Evolutionary conservation across 2,888 invertebrate genomes (phyloP).

Genomic region (Stenotaenia linearis): DNA sequence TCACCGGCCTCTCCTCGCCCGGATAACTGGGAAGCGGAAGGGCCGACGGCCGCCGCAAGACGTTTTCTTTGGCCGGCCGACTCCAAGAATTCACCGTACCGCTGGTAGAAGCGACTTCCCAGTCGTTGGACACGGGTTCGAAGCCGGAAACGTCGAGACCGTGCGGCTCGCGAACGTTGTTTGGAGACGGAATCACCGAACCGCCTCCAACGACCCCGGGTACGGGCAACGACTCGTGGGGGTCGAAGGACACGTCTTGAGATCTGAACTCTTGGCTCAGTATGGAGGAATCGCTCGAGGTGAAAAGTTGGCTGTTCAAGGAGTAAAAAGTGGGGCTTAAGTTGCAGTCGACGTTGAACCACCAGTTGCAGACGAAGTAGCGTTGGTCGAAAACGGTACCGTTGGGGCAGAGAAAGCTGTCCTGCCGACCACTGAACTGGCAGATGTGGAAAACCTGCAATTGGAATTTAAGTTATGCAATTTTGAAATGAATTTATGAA

Average conservation of each 20-base stretch:
- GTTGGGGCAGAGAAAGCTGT: constrained; percentile 40
- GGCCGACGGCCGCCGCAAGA: neutral
- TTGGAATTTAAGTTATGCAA: too few species aligned
- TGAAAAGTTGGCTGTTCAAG: neutral
- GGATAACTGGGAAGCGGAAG: neutral
- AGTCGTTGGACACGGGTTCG: neutral
- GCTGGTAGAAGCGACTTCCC: neutral
- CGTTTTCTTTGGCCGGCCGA: neutral
- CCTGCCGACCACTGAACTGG: constrained; percentile 70
- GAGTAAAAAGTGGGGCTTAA: neutral
- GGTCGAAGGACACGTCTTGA: neutral
- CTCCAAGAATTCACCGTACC: neutral
- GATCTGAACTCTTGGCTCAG: neutral
- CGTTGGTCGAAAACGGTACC: constrained; percentile 36
- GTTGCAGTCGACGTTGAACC: neutral
- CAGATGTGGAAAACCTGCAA: constrained; percentile 76
- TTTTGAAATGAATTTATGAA: neutral
- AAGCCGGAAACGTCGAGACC: neutral
- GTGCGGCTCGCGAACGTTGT: neutral
- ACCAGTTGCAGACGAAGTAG: constrained; percentile 37
- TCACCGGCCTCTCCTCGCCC: neutral
- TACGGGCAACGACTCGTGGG: neutral
- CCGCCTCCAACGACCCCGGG: neutral
- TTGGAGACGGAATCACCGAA: neutral
- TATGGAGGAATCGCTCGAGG: neutral